Percentiles rank a stretch among this genome's conserved stretches.
Evolutionary conservation across 2,888 invertebrate genomes (phyloP).

Genomic region (Polymixis lichenea): DNA sequence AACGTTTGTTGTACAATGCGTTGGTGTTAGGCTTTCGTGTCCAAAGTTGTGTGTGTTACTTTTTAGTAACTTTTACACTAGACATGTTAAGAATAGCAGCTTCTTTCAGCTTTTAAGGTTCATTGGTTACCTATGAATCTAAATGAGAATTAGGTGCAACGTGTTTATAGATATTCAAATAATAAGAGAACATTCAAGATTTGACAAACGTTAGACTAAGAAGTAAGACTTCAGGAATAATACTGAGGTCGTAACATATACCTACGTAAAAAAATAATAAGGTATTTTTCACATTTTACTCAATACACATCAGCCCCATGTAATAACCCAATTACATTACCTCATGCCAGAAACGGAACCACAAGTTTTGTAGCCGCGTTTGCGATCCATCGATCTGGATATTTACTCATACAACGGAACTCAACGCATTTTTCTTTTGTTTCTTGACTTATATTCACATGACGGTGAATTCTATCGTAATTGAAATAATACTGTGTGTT

Average conservation of each 20-base stretch:
- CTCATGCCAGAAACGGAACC: neutral
- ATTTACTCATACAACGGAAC: neutral
- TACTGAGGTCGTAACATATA: neutral
- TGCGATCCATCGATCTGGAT: neutral
- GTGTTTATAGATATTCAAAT: neutral
- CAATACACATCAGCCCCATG: neutral
- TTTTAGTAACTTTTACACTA: constrained; percentile 3
- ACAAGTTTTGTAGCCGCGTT: neutral
- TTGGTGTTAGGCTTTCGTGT: constrained; percentile 18
- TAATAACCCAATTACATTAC: neutral
- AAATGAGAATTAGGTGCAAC: neutral
- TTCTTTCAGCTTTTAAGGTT: constrained; percentile 4
- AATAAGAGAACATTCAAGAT: neutral
- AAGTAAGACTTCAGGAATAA: neutral
- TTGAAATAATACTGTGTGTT: constrained; percentile 17
- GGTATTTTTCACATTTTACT: neutral
- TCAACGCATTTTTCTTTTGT: neutral
- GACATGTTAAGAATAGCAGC: neutral
- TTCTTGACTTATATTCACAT: neutral
- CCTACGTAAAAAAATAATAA: neutral
- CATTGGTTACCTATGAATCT: neutral
- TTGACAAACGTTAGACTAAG: neutral
- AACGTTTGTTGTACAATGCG: constrained; percentile 4
- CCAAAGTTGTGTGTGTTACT: neutral
- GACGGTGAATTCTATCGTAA: neutral